Evolutionary conservation across 2,888 invertebrate species (phyloP), one percentile per base, ranked within the genome.

Genomic region (Tortricodes alternella): DNA sequence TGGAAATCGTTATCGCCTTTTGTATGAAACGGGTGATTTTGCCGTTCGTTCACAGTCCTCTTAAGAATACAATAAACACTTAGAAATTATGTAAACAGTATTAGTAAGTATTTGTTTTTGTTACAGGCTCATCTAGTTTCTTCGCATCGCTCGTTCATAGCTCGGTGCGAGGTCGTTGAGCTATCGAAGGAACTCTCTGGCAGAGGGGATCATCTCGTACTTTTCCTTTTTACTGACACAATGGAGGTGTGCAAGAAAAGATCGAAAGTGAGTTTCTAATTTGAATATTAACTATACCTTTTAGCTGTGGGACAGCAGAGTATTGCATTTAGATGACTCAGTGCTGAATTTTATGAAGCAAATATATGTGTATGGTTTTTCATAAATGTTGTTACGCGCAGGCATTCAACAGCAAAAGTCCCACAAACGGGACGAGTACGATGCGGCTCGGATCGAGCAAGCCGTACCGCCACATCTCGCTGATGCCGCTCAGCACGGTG

Each of bases 181-280:
- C 88, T 98, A 24, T 94, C 95, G 61, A 95, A 97, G 72, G 94
- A 94, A 50, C 87, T 98, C 44, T 96, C 96, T 62, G 96, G 96
- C 11, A 94, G 97, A 66, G 98, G 98, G 48, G 95, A 96, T 81
- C 94, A 94, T 65, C 92, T 99, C 61, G 94, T 97, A 64, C 89
- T 99, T 64, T 98, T 98, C 83, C 92, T 99, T 21, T 99, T 99
- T 86, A 96, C 97, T 32, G 99, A 99, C 88, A 96, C 96, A 59
- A 93, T 99, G 78, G 98, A 98, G 91, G 97, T 99, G 73, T 96
- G 96, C 85, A 96, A 96, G 78, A 94, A 95, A 79, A 93, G 96
- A 71, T 96, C 96, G 39, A 95, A 96, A 81, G 94, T 91, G 58
- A 74, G 76, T 66, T 44, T n/a, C 11, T 32, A 9, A 34, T 16